Base-by-base conservation (phyloP, 37 sponge, comb jelly and placozoan genomes). In the Halisarca cf. caerulea region DNA sequence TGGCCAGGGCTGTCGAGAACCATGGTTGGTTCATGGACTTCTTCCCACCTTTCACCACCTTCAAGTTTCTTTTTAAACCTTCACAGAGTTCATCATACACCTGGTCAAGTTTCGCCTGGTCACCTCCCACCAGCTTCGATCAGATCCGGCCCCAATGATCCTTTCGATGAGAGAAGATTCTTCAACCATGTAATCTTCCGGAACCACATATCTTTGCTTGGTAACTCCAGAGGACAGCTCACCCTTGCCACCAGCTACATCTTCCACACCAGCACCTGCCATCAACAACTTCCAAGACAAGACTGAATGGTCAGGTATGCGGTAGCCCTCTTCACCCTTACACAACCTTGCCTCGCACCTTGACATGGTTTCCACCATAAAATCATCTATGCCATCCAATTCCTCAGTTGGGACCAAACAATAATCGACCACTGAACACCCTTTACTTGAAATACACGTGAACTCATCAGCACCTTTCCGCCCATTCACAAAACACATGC, bases 251-350 rank as follows among this genome's bases (percentile, higher is more conserved):
- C 71, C 71, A 69, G 71, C 33, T 36, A 15, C 71, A 69, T 28
- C 71, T 69, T 69, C 37, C 71, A 69, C 71, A 28, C 71, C 71
- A 69, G 71, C 7, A 69, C 71, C 71, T 69, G 7, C 71, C 71
- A 69, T 7, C 71, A 69, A 69, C 71, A 69, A 11, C 71, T 69
- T 15, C 37, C 71, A 69, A 69, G 71, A 69, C 36, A 69, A 36
- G 71, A 69, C 71, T 69, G 71, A 69, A 69, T 69, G 71, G 71
- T 69, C 71, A 69, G 37, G 71, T 69, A 69, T 69, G 71, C 7
- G 35, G 37, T 18, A 69, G 20, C 7, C 71, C 71, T 69, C 71
- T 69, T 15, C 71, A 69, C 71, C 71, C 27, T 36, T 69, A 69
- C 71, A 69, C 71, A 69, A 69, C 71, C 37, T 69, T 69, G 71